Base-by-base conservation (phyloP, 2,113 vertebrate species). In the Mungos mungo region DNA sequence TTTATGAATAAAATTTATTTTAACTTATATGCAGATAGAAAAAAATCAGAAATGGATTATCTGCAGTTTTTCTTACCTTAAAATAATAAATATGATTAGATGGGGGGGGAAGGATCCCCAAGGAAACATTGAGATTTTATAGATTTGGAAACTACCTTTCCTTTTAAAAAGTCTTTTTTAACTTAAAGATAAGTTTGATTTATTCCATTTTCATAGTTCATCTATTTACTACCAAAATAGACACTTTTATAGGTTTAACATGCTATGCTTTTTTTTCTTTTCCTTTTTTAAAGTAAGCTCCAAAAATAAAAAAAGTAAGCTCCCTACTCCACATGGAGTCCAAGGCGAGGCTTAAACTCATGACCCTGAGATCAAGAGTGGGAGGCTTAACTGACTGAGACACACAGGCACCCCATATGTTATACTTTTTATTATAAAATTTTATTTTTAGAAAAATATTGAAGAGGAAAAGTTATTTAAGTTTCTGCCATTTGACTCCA, bases 1-100 rank as follows among this genome's bases (percentile, higher is more conserved):
- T 92, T 83, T 41, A 89, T 65, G 16, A 94, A 88, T 74, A 52
- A 96, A 83, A 23, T 91, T 83, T 93, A 71, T 90, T 96, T 93
- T 95, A 68, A 86, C 57, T 82, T 95, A 76, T 91, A 94, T 92
- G 38, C 23, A 93, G 89, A 90, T 72, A 57, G 47, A 88, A 52
- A 96, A 15, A 71, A 95, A 85, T 41, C 77, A 21, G 45, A 93
- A 68, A 86, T 11, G 41, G 9, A 31, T 31, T 69, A 18, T 86
- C 50, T 81, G n/a, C 2, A 57, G 52, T 25, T 77, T 38, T 52
- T 76, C 25, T 90, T 79, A 95, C 47, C 52, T 89, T 81, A 93
- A 92, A 89, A 76, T 54, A 47, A 77, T 83, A 81, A 95, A 76
- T 77, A 66, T 76, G 50, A 47, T 66, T 85, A n/a, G 18, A 57